Conservation (phyloP, 2,797 vertebrate species). For the Sciaenops ocellatus region DNA sequence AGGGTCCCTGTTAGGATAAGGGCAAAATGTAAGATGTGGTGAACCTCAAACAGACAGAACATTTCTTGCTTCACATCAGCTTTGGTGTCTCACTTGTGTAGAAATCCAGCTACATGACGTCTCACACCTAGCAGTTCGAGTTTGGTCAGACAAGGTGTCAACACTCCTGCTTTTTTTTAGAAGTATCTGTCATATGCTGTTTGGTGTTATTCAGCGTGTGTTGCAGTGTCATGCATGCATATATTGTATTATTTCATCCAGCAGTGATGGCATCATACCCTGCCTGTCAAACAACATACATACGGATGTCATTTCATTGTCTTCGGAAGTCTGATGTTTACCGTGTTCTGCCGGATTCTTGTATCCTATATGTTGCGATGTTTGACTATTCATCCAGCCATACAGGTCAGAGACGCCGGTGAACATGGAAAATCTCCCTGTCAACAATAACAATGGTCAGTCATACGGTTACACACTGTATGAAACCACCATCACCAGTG, state of each 20-base stretch:
- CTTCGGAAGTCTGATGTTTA: not conserved
- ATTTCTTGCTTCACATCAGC: conserved; percentile 10
- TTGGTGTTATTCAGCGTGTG: not conserved
- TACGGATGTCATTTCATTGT: not conserved
- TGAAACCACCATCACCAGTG: conserved; percentile 87
- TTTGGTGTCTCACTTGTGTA: not conserved
- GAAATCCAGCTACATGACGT: conserved; percentile 14
- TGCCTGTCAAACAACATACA: not conserved
- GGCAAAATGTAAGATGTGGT: conserved; percentile 8
- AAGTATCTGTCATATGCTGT: conserved; percentile 10
- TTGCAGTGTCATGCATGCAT: not conserved
- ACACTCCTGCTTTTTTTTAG: not conserved
- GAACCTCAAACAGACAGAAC: conserved; percentile 2
- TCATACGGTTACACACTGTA: conserved; percentile 93
- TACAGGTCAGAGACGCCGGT: conserved; percentile 86
- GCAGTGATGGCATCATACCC: not conserved
- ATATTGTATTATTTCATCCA: not conserved
- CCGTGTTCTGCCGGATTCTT: not conserved
- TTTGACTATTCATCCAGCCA: conserved; percentile 77
- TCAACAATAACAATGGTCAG: conserved; percentile 90
- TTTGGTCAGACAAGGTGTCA: conserved; percentile 15
- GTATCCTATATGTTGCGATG: not conserved
- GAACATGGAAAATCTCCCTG: conserved; percentile 92
- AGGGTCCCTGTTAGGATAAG: not conserved
- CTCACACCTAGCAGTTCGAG: conserved; percentile 21